Conservation (phyloP, 2,888 invertebrate genomes). For the Corythucha ciliata region DNA sequence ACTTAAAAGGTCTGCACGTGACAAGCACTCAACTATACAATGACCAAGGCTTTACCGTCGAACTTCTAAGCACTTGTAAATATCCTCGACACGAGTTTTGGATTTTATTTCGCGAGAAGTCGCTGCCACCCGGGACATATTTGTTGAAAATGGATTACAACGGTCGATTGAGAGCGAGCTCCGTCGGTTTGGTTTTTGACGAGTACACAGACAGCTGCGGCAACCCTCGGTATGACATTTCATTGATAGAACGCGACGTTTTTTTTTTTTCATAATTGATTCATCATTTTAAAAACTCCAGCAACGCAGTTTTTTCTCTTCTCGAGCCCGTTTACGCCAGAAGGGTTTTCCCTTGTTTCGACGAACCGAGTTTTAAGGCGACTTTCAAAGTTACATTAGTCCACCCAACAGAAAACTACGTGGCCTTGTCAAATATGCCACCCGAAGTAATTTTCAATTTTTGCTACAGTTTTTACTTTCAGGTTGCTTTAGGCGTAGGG, state of each 20-base stretch:
- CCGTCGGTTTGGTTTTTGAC: not conserved
- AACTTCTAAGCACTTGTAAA: constrained; percentile 10
- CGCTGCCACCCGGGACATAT: constrained; percentile 13
- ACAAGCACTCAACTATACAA: constrained; percentile 18
- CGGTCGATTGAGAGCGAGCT: not conserved
- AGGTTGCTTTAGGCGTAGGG: too few relatives aligned
- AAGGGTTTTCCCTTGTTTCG: constrained; percentile 20
- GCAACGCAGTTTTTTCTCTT: constrained; percentile 10
- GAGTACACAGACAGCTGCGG: constrained; percentile 1
- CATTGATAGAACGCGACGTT: not conserved
- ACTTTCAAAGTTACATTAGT: constrained; percentile 13
- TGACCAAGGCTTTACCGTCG: constrained; percentile 4
- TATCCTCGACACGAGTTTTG: constrained; percentile 12
- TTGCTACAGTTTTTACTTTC: too few relatives aligned
- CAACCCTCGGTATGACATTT: not conserved
- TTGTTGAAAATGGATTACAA: constrained; percentile 14
- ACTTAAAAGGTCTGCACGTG: constrained; percentile 10
- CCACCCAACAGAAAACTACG: constrained; percentile 15
- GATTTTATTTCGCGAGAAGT: constrained; percentile 9
- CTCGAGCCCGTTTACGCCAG: constrained; percentile 17
- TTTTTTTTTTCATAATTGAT: not conserved
- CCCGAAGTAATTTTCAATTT: constrained; percentile 7
- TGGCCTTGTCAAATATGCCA: constrained; percentile 19
- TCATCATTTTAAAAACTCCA: not conserved
- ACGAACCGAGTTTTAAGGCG: constrained; percentile 16